Evolutionary conservation across 2,113 vertebrate species (phyloP), one percentile per base, ranked within the genome.

Genomic region (Prietella phreatophila): DNA sequence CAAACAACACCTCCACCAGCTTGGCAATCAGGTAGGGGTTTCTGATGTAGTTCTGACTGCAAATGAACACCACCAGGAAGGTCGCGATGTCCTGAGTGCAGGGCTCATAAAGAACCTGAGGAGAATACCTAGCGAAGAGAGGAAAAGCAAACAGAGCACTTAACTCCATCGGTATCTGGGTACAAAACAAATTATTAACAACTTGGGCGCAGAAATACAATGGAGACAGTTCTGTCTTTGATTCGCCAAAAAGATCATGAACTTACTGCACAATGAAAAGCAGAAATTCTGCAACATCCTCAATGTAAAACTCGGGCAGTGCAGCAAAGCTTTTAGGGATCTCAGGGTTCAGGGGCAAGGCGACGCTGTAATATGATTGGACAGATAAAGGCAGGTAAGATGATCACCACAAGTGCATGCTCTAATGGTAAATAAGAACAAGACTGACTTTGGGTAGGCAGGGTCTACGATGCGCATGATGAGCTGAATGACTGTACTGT

Each of bases 261-360:
- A 98, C 98, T 98, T 96, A 99, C 98, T 99, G 98, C 96, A 99
- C 98, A 92, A 99, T 97, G 95, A 99, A 99, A 96, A 99, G 98
- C 95, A 99, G 96, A 95, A 99, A 99, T 95, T 99, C 98, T 4
- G 98, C 98, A 92, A 99, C 96, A 91, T 99, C 98, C 96, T 99
- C 98, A 91, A 99, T 96, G 88, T 99, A 99, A 94, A 99, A 99
- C 93, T 99, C 98, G 0, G 98, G 98, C 91, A 99, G 95, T 88
- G 97, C 97, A 92, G 98, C 98, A 93, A 99, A 99, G 78, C 96
- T 97, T 95, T 98, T 98, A 47, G 98, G 98, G 90, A 99, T 96
- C 82, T 99, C 98, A 55, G 96, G 94, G 93, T 95, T 97, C 95
- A 99, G 95, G 91, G 98, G 98, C 95, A 99, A 93, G 92, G 94